Conservation (phyloP, 2,113 vertebrate genomes). For the Pygoscelis antarcticus region DNA sequence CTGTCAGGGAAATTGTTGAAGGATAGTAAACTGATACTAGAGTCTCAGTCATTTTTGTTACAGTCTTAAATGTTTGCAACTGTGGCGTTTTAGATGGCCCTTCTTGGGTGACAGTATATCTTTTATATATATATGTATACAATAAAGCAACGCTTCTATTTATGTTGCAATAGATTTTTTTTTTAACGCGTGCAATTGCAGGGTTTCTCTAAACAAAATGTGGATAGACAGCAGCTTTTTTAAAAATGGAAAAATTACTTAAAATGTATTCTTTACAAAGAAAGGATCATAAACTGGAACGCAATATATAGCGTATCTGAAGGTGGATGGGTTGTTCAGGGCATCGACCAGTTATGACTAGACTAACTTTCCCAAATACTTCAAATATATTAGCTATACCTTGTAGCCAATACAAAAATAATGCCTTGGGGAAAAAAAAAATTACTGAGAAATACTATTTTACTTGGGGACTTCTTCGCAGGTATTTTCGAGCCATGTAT, state of each 20-base stretch:
- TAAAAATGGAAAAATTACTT: background rate
- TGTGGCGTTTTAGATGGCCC: constrained; percentile 55
- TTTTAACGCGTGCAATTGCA: background rate
- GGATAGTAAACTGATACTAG: constrained; percentile 76
- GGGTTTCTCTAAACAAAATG: constrained; percentile 6
- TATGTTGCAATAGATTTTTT: constrained; percentile 40
- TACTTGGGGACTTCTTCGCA: background rate
- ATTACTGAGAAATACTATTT: background rate
- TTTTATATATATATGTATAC: constrained; percentile 33
- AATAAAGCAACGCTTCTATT: constrained; percentile 60
- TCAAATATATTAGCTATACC: background rate
- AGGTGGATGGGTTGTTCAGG: background rate
- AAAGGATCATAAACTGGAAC: background rate
- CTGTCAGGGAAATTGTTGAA: constrained; percentile 77
- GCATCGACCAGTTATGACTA: background rate
- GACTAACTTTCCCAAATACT: background rate
- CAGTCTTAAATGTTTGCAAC: constrained; percentile 77
- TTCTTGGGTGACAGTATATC: constrained; percentile 61
- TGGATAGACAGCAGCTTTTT: background rate
- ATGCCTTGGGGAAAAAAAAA: background rate
- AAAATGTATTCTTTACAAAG: background rate
- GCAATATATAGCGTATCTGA: background rate
- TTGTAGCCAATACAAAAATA: background rate
- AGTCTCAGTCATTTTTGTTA: constrained; percentile 74
- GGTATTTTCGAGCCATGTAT: background rate